These are phyloP conservation scores for Temnopleurus reevesii DNA, from an alignment of 53 echinoderm and acorn worm genomes.

Conservation along the genomic window DNA sequence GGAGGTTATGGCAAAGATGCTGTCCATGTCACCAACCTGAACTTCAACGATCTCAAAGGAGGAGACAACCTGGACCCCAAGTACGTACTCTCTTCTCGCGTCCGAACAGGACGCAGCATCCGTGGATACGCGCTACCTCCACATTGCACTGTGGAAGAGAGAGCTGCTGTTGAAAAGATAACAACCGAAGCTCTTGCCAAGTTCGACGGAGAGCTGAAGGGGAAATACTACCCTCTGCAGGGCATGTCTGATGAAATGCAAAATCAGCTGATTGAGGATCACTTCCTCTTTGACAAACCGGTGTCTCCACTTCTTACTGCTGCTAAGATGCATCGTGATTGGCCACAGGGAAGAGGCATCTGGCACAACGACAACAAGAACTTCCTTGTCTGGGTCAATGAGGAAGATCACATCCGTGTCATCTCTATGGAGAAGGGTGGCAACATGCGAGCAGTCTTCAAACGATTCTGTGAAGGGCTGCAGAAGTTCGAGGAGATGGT, in stretches of 20 bases:
- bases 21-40: conserved; percentile 81
- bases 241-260: conserved; percentile 93
- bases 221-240: conserved; percentile 96
- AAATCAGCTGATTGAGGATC: conserved; percentile 87
- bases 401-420: conserved; percentile 88
- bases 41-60: conserved; percentile 74
- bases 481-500: conserved; percentile 79
- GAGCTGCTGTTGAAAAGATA: conserved; percentile 85
- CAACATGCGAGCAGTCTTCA: conserved; percentile 83
- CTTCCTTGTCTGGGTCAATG: conserved; percentile 95
- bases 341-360: conserved; percentile 95
- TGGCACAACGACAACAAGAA: conserved; percentile 96
- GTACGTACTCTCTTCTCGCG: conserved; percentile 93
- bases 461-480: conserved; percentile 89
- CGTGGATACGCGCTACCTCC: conserved; percentile 85
- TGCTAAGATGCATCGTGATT: conserved; percentile 94
- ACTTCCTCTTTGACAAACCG: conserved; percentile 95
- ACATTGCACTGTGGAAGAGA: conserved; percentile 76
- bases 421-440: conserved; percentile 93
- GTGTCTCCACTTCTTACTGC: conserved; percentile 95
- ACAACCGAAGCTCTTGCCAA: conserved; percentile 70
- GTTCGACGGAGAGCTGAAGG: conserved; percentile 74
- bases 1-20: conserved; percentile 87
- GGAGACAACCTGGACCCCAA: conserved; percentile 84
- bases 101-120: conserved; percentile 92